A percentile compares a stretch with the other conserved stretches of the same genome.
These are phyloP conservation scores for Spicauda simplicius DNA, from an alignment of 2,888 invertebrate species.

Conservation along the genomic window DNA sequence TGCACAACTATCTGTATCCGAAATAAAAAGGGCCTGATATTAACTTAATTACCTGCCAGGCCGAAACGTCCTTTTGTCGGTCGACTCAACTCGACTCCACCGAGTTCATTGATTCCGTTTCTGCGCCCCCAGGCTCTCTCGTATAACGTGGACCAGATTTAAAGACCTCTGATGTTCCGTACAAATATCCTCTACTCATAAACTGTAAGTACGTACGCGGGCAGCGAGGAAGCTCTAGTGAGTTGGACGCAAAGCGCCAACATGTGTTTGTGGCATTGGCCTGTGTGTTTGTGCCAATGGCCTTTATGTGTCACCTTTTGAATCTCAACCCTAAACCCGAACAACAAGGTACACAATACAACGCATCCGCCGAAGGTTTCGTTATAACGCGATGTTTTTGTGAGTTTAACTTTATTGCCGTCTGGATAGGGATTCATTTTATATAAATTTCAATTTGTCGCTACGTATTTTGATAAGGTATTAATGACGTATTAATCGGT, in stretches of 20 bases:
- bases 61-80: slow-evolving; percentile 82
- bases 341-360: neutral
- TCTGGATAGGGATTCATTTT: slow-evolving; percentile 35
- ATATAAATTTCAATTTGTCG: slow-evolving; percentile 32
- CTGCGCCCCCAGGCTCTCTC: slow-evolving; percentile 69
- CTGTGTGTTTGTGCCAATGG: slow-evolving; percentile 61
- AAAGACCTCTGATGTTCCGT: slow-evolving; percentile 50
- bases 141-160: slow-evolving; percentile 58
- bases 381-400: slow-evolving; percentile 39
- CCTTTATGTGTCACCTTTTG: slow-evolving; percentile 49
- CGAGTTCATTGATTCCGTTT: slow-evolving; percentile 82
- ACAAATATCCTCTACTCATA: slow-evolving; percentile 41
- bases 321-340: slow-evolving; percentile 50
- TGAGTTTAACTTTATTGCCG: slow-evolving; percentile 40
- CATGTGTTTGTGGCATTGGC: slow-evolving; percentile 81
- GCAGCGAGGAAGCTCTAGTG: slow-evolving; percentile 57
- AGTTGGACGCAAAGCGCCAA: slow-evolving; percentile 61
- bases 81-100: slow-evolving; percentile 70
- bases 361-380: slow-evolving; percentile 40
- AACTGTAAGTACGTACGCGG: slow-evolving; percentile 39
- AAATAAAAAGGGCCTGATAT: slow-evolving; percentile 73
- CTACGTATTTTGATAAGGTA: slow-evolving; percentile 46
- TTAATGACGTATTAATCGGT: slow-evolving; percentile 52
- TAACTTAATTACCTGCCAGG: slow-evolving; percentile 80
- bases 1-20: slow-evolving; percentile 33